Base-by-base conservation (phyloP, 1,140 invertebrate genomes). In the Tribolium madens region DNA sequence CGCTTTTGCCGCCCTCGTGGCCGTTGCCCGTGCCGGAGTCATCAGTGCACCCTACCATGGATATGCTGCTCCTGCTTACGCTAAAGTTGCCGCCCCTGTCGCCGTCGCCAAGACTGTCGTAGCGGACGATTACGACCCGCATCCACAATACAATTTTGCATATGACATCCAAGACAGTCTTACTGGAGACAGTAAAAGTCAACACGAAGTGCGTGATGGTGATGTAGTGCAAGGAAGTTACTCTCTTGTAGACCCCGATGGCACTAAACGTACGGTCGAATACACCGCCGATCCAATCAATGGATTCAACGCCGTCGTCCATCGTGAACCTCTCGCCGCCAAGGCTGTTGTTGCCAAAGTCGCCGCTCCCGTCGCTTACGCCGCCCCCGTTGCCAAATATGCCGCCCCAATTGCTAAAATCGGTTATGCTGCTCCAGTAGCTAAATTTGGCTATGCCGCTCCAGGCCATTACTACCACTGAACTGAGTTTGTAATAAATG, bases 161-260 rank as follows among this genome's bases (percentile, higher is more conserved):
- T 91, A 91, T 77, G 88, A 88, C 74, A 89, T 91, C 1, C 87
- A 89, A 52, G 90, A 91, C 83, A 87, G 88, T 13, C 84, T 89
- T 73, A 91, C 88, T 77, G 89, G 91, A 5, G 90, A 91, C 80
- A 89, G 87, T 86, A 91, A 91, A 84, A 89, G 87, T 78, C 89
- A 90, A 81, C 86, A 87, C 76, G 90, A 91, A 82, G 88, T 88
- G 77, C 87, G 90, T 13, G 79, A 84, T 69, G 86, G 86, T 53
- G 86, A 86, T 81, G 78, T 84, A 10, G 83, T 86, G 13, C 73
- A 80, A 68, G 86, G 86, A 42, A 73, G 87, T 15, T 92, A 92
- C 84, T 90, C 89, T 1, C 81, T 92, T 9, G 86, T 90, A n/a
- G 91, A 92, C 75, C 89, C 91, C 0, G 91, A 92, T 82, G 91